Base-by-base conservation (phyloP, 2,113 vertebrate species). In the Casuarius casuarius region DNA sequence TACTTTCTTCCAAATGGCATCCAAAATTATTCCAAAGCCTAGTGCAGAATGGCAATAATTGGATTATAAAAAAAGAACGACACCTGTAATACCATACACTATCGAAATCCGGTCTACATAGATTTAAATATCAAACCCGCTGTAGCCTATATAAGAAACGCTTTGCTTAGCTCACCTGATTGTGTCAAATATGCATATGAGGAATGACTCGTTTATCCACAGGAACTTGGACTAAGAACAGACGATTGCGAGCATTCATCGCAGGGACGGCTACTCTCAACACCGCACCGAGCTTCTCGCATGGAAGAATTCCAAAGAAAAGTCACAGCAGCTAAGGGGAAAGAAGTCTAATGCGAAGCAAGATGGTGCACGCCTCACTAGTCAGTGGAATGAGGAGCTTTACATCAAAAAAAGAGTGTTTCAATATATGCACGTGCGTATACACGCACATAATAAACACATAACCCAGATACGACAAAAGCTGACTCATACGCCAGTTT, bases 301-400 rank as follows among this genome's bases (percentile, higher is more conserved):
- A 63, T 0, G 3, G 62, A 35, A 75, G 2, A 11, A 35, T 31
- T 35, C 77, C 67, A 46, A 10, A 29, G n/a, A 78, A n/a, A 59
- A 7, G 54, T 40, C 71, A 42, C 10, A 42, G 3, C 20, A 74
- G 46, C 2, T 1, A 0, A 38, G 0, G 23, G 40, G 54, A 26
- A 79, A 20, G 20, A 22, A 49, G 31, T 7, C 40, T 4, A 29
- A 42, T 0, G 3, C 2, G 20, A 66, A 72, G 26, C 1, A n/a
- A 79, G 28, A 35, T 52, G 35, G 26, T 54, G 67, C 40, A 63
- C 25, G 46, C 3, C 12, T 83, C 76, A 63, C 0, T 10, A 22
- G 63, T 13, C 16, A 62, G 58, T 2, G 35, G 44, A 46, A 9
- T 13, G 17, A 44, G 48, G 19, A 7, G 8, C 3, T 28, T 19